These are phyloP conservation scores for Astreopora myriophthalma DNA, from an alignment of 64 coral and sea anemone genomes.

Conservation along the genomic window DNA sequence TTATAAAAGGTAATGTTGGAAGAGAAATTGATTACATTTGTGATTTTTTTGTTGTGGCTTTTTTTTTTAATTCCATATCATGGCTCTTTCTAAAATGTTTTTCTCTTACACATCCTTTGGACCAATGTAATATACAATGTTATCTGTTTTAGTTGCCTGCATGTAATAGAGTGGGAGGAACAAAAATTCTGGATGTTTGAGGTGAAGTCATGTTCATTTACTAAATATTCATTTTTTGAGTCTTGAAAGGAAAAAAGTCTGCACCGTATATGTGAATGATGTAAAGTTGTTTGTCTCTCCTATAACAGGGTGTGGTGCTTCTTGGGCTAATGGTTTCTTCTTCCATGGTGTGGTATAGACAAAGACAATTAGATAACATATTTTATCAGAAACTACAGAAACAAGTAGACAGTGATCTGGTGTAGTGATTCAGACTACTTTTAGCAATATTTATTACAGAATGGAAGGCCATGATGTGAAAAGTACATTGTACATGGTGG, in stretches of 20 bases:
- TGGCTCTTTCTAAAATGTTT: too few relatives aligned
- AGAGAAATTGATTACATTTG: too few relatives aligned
- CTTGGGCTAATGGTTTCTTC: slow-evolving; percentile 3
- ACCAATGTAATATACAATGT: neutral
- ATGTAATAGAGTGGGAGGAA: slow-evolving; percentile 26
- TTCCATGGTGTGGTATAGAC: slow-evolving; percentile 9
- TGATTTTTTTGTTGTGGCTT: too few relatives aligned
- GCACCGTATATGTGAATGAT: too few relatives aligned
- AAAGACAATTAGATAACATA: slow-evolving; percentile 8
- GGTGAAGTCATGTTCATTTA: neutral
- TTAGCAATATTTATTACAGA: neutral
- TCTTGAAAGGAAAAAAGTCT: too few relatives aligned
- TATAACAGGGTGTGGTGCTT: slow-evolving; percentile 5
- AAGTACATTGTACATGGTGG: neutral
- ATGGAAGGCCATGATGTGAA: neutral
- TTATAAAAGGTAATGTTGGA: slow-evolving; percentile 7
- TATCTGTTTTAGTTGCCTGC: neutral
- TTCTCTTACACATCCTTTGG: neutral
- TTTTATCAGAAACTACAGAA: slow-evolving; percentile 37
- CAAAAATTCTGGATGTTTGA: slow-evolving; percentile 48
- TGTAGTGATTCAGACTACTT: neutral
- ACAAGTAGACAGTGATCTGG: slow-evolving; percentile 15
- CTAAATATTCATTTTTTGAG: too few relatives aligned
- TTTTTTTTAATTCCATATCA: too few relatives aligned
- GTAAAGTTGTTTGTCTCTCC: neutral